phyloP scores from a whole-genome alignment of 2,113 vertebrate species.

The Podocnemis expansa region DNA sequence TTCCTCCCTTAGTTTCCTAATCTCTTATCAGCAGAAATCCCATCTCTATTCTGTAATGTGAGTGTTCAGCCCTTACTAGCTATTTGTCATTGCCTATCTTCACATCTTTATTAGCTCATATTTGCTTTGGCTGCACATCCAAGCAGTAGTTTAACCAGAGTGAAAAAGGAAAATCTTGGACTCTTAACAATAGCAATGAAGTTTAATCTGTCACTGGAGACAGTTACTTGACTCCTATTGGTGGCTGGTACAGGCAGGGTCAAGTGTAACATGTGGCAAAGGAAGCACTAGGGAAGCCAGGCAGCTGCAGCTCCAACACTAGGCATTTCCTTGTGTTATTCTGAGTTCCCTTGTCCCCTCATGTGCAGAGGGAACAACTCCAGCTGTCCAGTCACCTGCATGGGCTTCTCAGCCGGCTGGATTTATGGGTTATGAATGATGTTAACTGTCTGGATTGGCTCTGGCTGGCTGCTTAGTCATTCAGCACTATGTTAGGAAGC shows the following conservation, averaged over 20 bases:
- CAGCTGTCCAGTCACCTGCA: slow-evolving; percentile 57
- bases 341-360: slow-evolving; percentile 24
- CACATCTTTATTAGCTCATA: slow-evolving; percentile 50
- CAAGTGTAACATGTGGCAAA: slow-evolving; percentile 45
- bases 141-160: slow-evolving; percentile 35
- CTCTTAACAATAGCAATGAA: slow-evolving; percentile 49
- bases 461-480: background rate
- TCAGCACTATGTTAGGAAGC: slow-evolving; percentile 26
- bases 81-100: slow-evolving; percentile 23
- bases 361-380: background rate
- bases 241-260: slow-evolving; percentile 18
- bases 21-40: background rate
- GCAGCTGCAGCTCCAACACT: background rate
- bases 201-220: slow-evolving; percentile 59
- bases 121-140: slow-evolving; percentile 60
- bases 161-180: slow-evolving; percentile 67
- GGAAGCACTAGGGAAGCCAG: slow-evolving; percentile 66
- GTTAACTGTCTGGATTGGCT: slow-evolving; percentile 33
- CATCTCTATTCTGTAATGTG: background rate
- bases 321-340: slow-evolving; percentile 56
- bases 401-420: background rate
- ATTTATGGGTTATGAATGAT: background rate
- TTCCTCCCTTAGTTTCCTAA: background rate
- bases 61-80: background rate
- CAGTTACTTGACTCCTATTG: slow-evolving; percentile 54